These are phyloP conservation scores for Callitettix versicolor DNA, from an alignment of 1,140 invertebrate species.

Conservation along the genomic window DNA sequence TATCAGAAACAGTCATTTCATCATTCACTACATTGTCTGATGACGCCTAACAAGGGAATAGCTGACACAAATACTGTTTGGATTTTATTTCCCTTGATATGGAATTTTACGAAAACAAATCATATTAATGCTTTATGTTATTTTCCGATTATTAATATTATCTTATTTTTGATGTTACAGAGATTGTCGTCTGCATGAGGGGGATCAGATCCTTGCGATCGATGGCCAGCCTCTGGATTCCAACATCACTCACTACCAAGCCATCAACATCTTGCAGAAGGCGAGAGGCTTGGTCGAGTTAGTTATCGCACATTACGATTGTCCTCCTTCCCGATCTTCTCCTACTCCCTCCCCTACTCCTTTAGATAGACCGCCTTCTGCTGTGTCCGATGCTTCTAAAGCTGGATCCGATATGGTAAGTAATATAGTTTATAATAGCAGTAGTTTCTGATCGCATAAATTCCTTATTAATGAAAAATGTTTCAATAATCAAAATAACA, in stretches of 20 bases:
- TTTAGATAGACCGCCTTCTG: constrained; percentile 45
- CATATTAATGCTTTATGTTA: background rate
- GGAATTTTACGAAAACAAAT: too few relatives aligned
- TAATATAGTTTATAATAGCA: constrained; percentile 24
- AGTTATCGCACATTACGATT: constrained; percentile 46
- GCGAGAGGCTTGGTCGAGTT: constrained; percentile 62
- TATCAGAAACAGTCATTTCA: too few relatives aligned
- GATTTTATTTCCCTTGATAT: too few relatives aligned
- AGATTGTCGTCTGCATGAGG: constrained; percentile 64
- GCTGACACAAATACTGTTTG: too few relatives aligned
- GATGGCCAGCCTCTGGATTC: constrained; percentile 75
- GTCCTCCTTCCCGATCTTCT: constrained; percentile 11
- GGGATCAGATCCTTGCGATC: constrained; percentile 82
- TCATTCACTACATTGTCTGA: too few relatives aligned
- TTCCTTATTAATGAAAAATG: too few relatives aligned
- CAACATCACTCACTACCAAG: constrained; percentile 78
- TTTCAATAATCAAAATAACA: too few relatives aligned
- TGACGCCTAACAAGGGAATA: too few relatives aligned
- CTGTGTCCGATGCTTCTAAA: constrained; percentile 61
- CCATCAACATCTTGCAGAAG: constrained; percentile 71
- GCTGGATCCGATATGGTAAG: constrained; percentile 62
- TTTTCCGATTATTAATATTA: too few relatives aligned
- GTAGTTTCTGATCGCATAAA: too few relatives aligned
- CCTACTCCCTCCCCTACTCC: too few relatives aligned
- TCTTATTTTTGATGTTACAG: too few relatives aligned